Base-by-base conservation (phyloP, 2,797 vertebrate genomes). In the Cuniculus paca region DNA sequence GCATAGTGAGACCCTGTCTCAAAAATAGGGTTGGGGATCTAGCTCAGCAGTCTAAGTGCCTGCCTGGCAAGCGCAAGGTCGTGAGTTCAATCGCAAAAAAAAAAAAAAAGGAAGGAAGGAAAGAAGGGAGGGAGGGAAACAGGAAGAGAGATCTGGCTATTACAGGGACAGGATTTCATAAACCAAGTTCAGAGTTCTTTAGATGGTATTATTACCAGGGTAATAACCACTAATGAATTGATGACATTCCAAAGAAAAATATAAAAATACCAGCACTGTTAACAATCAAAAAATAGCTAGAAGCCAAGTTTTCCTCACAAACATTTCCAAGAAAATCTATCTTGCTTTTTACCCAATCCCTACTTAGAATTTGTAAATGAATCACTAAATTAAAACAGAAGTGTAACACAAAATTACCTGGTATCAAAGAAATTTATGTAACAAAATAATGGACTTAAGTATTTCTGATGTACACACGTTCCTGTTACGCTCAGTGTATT, bases 381-480 rank as follows among this genome's bases (percentile, higher is more conserved):
- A 93, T 91, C 45, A 90, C 9, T 74, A 68, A 75, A 83, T 54
- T 79, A 90, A 96, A 92, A 26, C 42, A 70, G 48, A 89, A 88
- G 9, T 56, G 2, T 28, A 75, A 82, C 7, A 79, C 48, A 11
- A 52, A 11, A 48, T 50, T 77, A 77, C 42, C 48, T 78, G 5
- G 14, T 77, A 48, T 31, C 74, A 77, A 83, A 83, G 68, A 79
- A 54, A 91, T 34, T 54, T 22, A 3, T 28, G 20, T 36, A 58
- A 88, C 12, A 42, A 75, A 90, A 83, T 54, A 56, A 56, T 17
- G 36, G 48, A 45, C 68, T 70, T 58, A 1, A 81, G 52, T 10
- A 54, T 52, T 83, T 26, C 77, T 31, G 39, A 52, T 6, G 31
- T 6, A 58, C 42, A 36, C 22, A 3, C 5, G 48, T 2, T 36